Percentiles rank a stretch among this genome's conserved stretches.
phyloP scores from a whole-genome alignment of 37 sponge, comb jelly and placozoan species.

The Tethya wilhelma region DNA sequence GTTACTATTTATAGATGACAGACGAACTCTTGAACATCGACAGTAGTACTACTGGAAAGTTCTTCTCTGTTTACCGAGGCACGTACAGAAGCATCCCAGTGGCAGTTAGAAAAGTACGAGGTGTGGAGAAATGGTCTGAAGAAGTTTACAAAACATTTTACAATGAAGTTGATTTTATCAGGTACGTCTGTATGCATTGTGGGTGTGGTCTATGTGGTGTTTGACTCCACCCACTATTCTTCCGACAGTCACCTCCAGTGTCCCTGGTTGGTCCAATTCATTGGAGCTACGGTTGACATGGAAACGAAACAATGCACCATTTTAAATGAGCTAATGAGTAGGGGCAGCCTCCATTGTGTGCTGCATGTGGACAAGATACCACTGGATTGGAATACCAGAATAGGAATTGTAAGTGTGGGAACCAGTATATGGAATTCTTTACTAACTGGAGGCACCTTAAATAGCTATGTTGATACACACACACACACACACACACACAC shows the following conservation, averaged over 20 bases:
- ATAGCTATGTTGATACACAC: too few relatives aligned
- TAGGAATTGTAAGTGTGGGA: conserved; percentile 35
- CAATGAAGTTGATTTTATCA: conserved; percentile 34
- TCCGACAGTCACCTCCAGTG: conserved; percentile 66
- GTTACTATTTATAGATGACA: too few relatives aligned
- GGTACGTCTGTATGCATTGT: conserved; percentile 29
- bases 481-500: too few relatives aligned
- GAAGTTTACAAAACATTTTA: conserved; percentile 25
- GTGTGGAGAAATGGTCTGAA: conserved; percentile 18
- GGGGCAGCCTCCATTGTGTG: conserved; percentile 38
- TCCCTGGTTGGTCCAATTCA: conserved; percentile 59
- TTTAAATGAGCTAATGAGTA: conserved; percentile 37
- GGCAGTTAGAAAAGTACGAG: conserved; percentile 7
- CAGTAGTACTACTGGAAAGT: background rate
- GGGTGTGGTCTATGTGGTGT: background rate
- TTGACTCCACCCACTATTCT: background rate
- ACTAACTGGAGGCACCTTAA: too few relatives aligned
- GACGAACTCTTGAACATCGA: background rate
- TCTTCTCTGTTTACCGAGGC: conserved; percentile 40
- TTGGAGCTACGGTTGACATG: conserved; percentile 31
- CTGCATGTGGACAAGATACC: conserved; percentile 31
- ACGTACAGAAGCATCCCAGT: conserved; percentile 34
- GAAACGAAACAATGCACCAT: background rate
- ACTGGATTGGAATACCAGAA: conserved; percentile 36
- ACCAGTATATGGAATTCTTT: too few relatives aligned